A percentile compares a stretch with the other conserved stretches of the same genome.
phyloP scores from a whole-genome alignment of 2,113 vertebrate species.

The Calyptommatus sinebrachiatus region DNA sequence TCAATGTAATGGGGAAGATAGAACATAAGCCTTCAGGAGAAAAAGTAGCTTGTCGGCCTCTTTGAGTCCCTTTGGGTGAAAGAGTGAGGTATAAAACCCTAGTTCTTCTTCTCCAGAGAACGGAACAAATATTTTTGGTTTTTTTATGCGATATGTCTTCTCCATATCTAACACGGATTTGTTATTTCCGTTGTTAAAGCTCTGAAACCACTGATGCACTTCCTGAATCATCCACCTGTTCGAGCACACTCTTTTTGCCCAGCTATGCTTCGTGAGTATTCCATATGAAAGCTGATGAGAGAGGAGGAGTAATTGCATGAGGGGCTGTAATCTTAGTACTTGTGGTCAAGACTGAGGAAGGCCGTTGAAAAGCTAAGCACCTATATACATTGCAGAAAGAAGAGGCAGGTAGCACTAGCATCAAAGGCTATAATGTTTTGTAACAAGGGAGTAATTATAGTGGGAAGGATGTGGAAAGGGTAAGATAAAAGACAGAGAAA shows the following conservation, averaged over 20 bases:
- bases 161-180: conserved; percentile 30
- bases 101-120: too few relatives aligned
- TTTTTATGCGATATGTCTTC: not conserved
- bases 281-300: not conserved
- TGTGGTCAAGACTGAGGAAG: not conserved
- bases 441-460: not conserved
- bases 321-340: not conserved
- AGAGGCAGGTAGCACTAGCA: not conserved
- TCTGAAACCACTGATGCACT: conserved; percentile 93
- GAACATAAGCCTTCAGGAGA: too few relatives aligned
- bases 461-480: too few relatives aligned
- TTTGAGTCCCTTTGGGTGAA: too few relatives aligned
- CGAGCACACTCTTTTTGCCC: conserved; percentile 93
- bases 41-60: too few relatives aligned
- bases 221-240: conserved; percentile 95
- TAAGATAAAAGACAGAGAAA: not conserved
- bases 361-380: not conserved
- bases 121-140: not conserved
- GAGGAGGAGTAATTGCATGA: too few relatives aligned
- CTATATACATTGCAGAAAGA: not conserved
- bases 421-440: not conserved
- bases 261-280: conserved; percentile 87
- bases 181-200: conserved; percentile 64
- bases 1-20: too few relatives aligned
- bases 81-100: too few relatives aligned